Conservation (phyloP, 2,797 vertebrate species). For the Sebastes cheni region DNA sequence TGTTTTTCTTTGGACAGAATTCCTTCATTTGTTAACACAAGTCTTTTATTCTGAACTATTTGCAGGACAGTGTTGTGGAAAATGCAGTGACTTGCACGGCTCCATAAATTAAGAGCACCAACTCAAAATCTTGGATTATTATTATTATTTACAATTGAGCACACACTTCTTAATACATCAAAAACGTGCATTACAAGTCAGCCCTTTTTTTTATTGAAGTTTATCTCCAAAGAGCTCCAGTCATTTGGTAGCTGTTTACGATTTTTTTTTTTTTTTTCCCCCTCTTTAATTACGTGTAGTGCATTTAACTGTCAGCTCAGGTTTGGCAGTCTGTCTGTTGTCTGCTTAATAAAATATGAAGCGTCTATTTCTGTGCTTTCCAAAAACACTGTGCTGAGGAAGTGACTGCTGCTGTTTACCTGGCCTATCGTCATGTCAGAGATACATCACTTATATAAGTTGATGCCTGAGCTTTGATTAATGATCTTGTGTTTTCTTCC, state of each 20-base stretch:
- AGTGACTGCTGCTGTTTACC: constrained; percentile 13
- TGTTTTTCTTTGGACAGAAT: too few species aligned
- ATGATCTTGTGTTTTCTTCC: not conserved
- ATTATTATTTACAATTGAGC: too few species aligned
- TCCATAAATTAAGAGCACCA: too few species aligned
- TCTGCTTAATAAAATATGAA: constrained; percentile 72
- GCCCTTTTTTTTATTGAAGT: not conserved
- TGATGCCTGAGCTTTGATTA: not conserved
- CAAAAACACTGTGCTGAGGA: constrained; percentile 31
- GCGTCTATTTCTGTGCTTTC: constrained; percentile 56
- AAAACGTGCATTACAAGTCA: not conserved
- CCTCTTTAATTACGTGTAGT: constrained; percentile 46
- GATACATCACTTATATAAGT: not conserved
- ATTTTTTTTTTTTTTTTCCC: not conserved
- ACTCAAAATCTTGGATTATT: too few species aligned
- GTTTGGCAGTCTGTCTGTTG: constrained; percentile 50
- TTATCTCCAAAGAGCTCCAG: constrained; percentile 21
- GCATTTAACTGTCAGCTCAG: constrained; percentile 57
- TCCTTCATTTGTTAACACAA: too few species aligned
- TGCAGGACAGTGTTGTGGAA: too few species aligned
- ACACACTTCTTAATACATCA: not conserved
- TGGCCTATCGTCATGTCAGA: not conserved
- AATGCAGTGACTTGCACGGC: too few species aligned
- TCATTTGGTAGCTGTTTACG: constrained; percentile 22
- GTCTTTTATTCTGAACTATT: too few species aligned